Evolutionary conservation across 2,113 vertebrate species (phyloP).

Genomic region (Manacus vitellinus): DNA sequence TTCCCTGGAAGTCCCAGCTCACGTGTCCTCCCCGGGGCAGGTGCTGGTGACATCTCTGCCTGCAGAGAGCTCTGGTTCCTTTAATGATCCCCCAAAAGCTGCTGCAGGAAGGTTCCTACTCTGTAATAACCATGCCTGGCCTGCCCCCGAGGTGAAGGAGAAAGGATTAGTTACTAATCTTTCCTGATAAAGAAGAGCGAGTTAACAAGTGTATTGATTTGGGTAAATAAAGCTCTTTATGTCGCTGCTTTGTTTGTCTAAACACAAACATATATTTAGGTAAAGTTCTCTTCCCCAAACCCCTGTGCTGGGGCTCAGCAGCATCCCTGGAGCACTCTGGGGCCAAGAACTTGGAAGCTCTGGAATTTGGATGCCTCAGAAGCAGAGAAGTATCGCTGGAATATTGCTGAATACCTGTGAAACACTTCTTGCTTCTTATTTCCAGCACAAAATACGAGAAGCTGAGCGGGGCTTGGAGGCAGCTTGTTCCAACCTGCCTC

Average conservation of each 20-base stretch:
- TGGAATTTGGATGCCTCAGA: background rate
- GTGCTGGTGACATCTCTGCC: no score
- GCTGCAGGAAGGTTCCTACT: background rate
- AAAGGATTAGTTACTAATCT: constrained; percentile 23
- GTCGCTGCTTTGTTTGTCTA: background rate
- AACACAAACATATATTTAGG: background rate
- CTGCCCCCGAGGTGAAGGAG: background rate
- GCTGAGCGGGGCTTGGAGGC: background rate
- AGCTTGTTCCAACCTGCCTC: background rate
- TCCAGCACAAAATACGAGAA: background rate
- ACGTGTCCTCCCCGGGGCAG: fast-evolving
- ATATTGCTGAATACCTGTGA: background rate
- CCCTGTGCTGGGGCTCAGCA: background rate
- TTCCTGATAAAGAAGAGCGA: background rate
- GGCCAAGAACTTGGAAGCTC: background rate
- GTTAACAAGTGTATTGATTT: constrained; percentile 40
- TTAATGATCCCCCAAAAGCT: background rate
- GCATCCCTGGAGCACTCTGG: background rate
- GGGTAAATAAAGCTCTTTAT: background rate
- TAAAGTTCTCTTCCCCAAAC: fast-evolving
- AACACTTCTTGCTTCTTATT: background rate
- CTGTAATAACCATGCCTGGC: background rate
- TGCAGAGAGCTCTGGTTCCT: background rate
- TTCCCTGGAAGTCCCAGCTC: background rate
- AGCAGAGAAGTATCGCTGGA: background rate